Conservation (phyloP, 2,888 invertebrate genomes). For the Euspilapteryx auroguttella region DNA sequence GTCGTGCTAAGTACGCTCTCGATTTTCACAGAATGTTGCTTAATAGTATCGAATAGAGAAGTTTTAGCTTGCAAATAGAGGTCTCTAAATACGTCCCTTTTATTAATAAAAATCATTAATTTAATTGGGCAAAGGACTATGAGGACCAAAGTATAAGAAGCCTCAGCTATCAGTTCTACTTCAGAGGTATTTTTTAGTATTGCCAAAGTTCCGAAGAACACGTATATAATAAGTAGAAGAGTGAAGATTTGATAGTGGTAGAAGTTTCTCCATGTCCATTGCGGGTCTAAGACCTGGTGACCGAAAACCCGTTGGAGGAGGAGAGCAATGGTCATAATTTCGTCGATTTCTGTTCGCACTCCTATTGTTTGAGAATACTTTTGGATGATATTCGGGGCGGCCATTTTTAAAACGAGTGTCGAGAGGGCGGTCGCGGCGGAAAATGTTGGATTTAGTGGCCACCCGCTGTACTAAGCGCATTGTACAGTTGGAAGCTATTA, state of each 20-base stretch:
- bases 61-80: slow-evolving; percentile 22
- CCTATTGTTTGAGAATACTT: slow-evolving; percentile 22
- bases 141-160: slow-evolving; percentile 21
- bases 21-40: slow-evolving; percentile 11
- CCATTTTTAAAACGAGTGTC: too few species aligned
- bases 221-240: slow-evolving; percentile 18
- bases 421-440: slow-evolving; percentile 2
- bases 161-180: slow-evolving; percentile 19
- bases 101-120: slow-evolving; percentile 16
- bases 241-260: slow-evolving; percentile 15
- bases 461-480: too few species aligned
- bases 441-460: slow-evolving; percentile 1
- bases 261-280: slow-evolving; percentile 24
- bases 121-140: slow-evolving; percentile 16
- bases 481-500: too few species aligned
- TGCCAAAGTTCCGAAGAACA: slow-evolving; percentile 23
- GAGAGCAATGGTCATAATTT: slow-evolving; percentile 15
- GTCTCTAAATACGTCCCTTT: slow-evolving; percentile 15
- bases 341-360: slow-evolving; percentile 19
- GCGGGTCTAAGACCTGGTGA: slow-evolving; percentile 26
- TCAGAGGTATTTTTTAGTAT: slow-evolving; percentile 16
- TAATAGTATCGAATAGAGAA: slow-evolving; percentile 15
- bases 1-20: slow-evolving; percentile 12
- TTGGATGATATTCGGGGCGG: slow-evolving; percentile 11
- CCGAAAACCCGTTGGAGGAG: slow-evolving; percentile 21